phyloP scores from a whole-genome alignment of 2,113 vertebrate species.

The Oceanodroma tethys region DNA sequence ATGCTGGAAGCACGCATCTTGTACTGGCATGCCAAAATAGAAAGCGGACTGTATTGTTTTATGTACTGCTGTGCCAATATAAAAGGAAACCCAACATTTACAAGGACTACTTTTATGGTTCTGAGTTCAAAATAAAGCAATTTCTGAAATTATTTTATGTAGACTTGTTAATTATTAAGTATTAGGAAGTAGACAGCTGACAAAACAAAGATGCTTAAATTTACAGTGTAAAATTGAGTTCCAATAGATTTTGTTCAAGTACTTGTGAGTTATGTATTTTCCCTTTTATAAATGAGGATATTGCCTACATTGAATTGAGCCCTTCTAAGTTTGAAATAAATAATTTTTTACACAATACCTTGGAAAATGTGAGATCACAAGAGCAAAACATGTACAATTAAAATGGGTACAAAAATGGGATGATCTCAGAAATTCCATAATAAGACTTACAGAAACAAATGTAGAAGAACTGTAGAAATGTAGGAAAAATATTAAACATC shows the following conservation, averaged over 20 bases:
- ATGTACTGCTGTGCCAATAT: neutral
- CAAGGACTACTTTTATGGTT: neutral
- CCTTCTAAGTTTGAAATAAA: neutral
- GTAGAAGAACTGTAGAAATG: neutral
- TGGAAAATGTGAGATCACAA: neutral
- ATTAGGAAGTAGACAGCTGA: neutral
- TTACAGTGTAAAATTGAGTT: neutral
- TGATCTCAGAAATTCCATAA: neutral
- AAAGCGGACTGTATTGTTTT: neutral
- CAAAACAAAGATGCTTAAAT: neutral
- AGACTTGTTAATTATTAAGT: neutral
- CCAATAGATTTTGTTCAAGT: neutral
- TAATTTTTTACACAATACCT: neutral
- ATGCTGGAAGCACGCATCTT: neutral
- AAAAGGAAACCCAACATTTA: neutral
- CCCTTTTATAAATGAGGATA: neutral
- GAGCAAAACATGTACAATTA: neutral
- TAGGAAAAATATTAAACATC: neutral
- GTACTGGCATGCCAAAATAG: neutral
- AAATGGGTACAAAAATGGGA: neutral
- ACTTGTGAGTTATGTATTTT: neutral
- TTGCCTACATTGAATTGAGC: neutral
- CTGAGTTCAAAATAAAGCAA: neutral
- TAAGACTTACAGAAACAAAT: neutral
- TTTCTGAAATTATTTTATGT: neutral